These are phyloP conservation scores for Synanthedon formicaeformis DNA, from an alignment of 2,888 invertebrate genomes.

Conservation along the genomic window DNA sequence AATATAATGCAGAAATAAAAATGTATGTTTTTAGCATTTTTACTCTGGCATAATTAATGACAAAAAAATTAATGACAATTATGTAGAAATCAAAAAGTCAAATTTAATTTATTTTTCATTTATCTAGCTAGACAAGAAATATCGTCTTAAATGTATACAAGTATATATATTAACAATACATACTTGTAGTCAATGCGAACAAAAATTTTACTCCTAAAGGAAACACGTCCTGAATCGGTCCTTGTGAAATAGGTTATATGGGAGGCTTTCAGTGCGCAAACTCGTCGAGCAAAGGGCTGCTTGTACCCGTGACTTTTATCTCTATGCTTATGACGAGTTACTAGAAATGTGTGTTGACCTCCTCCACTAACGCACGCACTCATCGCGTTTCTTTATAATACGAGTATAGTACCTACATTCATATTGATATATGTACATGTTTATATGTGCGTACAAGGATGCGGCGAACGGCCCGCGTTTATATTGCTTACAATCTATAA, in stretches of 20 bases:
- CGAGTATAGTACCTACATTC: too few species aligned
- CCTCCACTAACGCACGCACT: slow-evolving; percentile 5
- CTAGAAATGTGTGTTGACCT: slow-evolving; percentile 14
- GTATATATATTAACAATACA: too few species aligned
- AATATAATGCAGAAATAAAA: too few species aligned
- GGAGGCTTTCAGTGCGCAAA: slow-evolving; percentile 30
- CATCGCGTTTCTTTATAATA: background rate
- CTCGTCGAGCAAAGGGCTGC: slow-evolving; percentile 26
- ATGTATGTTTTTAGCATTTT: too few species aligned
- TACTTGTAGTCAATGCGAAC: slow-evolving; percentile 18
- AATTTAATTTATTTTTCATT: too few species aligned
- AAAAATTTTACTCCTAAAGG: slow-evolving; percentile 18
- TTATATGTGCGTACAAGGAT: background rate
- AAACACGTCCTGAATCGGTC: slow-evolving; percentile 23
- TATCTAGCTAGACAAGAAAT: too few species aligned
- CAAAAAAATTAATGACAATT: too few species aligned
- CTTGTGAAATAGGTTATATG: slow-evolving; percentile 33
- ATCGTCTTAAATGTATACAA: slow-evolving; percentile 13
- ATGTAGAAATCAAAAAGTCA: too few species aligned
- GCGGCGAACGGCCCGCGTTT: too few species aligned
- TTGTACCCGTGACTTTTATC: slow-evolving; percentile 16
- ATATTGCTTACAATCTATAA: too few species aligned
- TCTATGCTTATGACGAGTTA: slow-evolving; percentile 19
- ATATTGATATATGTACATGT: background rate
- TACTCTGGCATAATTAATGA: too few species aligned